Percentiles rank a stretch among this genome's conserved stretches.
Evolutionary conservation across 2,113 vertebrate species (phyloP).

Genomic region (Phocoena sinus): DNA sequence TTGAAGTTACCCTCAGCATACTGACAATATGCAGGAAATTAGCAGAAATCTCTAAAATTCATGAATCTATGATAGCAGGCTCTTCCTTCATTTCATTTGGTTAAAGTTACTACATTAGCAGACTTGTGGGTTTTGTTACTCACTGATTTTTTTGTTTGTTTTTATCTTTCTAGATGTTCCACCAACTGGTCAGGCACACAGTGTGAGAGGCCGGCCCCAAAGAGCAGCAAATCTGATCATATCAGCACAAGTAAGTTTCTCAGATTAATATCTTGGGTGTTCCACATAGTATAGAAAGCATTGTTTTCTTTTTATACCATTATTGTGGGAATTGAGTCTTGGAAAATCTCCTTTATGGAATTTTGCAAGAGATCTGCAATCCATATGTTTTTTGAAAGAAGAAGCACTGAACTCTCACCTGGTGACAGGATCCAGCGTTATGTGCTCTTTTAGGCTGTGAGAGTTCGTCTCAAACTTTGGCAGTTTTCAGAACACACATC

Average conservation of each 20-base stretch:
- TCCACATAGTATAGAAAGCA: not conserved
- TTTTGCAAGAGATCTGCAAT: not conserved
- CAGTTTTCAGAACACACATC: not conserved
- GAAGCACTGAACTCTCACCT: fast-evolving
- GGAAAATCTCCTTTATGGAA: not conserved
- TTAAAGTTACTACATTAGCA: constrained; percentile 36
- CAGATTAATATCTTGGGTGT: not conserved
- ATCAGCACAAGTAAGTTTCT: constrained; percentile 91
- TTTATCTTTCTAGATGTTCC: constrained; percentile 91
- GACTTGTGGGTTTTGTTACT: constrained; percentile 38
- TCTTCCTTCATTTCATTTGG: constrained; percentile 41
- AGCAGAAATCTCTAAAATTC: constrained; percentile 12
- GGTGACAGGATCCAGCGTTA: not conserved
- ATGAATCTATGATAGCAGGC: not conserved
- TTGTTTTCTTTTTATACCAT: not conserved
- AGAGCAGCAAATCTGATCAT: constrained; percentile 97
- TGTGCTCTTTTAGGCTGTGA: not conserved
- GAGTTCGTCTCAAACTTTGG: not conserved
- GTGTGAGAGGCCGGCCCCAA: constrained; percentile 97
- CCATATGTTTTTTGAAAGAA: not conserved
- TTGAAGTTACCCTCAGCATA: not conserved
- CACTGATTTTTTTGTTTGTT: constrained; percentile 72
- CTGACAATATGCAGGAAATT: not conserved
- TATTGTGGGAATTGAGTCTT: not conserved
- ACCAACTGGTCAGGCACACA: constrained; percentile 98